Base-by-base conservation (phyloP, 2,888 invertebrate genomes). In the Aphidoletes aphidimyza region DNA sequence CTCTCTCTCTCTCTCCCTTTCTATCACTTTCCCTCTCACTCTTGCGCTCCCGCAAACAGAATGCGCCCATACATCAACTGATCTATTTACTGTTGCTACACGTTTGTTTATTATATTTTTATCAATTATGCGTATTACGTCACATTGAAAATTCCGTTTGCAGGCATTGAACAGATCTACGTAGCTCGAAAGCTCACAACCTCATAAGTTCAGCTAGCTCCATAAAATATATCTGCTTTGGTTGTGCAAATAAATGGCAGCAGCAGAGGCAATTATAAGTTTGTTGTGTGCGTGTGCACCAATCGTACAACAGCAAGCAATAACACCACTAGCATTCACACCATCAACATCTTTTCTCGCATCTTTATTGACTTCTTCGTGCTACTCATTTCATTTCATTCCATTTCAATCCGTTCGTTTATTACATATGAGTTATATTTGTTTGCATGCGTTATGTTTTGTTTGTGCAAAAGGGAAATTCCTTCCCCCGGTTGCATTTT, bases 161-260 rank as follows among this genome's bases (percentile, higher is more conserved):
- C 17, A 9, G 19, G 47, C 22, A 47, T n/a, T 22, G 22, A n/a
- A 22, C n/a, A 3, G 54, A 6, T 54, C 34, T 30, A 69, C 0
- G 11, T 14, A 69, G 17, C 42, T 9, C 42, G 14, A 42, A 14
- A 6, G 6, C 42, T 42, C 42, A 14, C 42, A 9, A 42, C 8
- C 42, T 42, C n/a, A n/a, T n/a, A n/a, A n/a, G n/a, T n/a, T n/a
- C n/a, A n/a, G n/a, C n/a, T n/a, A 30, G 30, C 69, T 26, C n/a
- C 69, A 54, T 54, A 54, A 54, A 54, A 54, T 54, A 54, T 19
- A 47, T 69, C 34, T 69, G 30, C 34, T 30, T 69, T 69, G 14
- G 34, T n/a, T 69, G 69, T 69, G 34, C 22, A 54, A 54, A 54
- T 54, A 54, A 54, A 54, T 54, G 54, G 54, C 54, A 54, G 54